Conservation (phyloP, 2,888 invertebrate genomes). For the Camptogramma bilineatum region DNA sequence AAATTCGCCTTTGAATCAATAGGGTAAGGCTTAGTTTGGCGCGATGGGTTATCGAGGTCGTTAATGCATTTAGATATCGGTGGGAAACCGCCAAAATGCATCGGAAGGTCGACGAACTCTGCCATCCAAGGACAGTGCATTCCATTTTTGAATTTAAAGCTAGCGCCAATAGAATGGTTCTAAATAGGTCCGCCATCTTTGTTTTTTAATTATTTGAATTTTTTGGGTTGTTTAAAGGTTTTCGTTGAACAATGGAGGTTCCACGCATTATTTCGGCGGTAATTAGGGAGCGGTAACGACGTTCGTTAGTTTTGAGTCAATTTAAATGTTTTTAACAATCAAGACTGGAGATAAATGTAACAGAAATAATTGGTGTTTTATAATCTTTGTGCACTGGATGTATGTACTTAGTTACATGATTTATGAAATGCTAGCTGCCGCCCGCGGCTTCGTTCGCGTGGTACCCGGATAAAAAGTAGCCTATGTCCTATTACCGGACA, state of each 20-base stretch:
- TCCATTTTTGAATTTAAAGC: slow-evolving; percentile 83
- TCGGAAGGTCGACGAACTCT: slow-evolving; percentile 82
- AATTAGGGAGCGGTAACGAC: slow-evolving; percentile 81
- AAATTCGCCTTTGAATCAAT: slow-evolving; percentile 56
- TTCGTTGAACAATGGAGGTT: slow-evolving; percentile 73
- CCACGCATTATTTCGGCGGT: slow-evolving; percentile 74
- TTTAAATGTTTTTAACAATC: slow-evolving; percentile 39
- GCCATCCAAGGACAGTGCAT: slow-evolving; percentile 84
- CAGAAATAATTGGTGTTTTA: slow-evolving; percentile 40
- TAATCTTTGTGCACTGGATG: not conserved
- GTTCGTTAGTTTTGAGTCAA: slow-evolving; percentile 53
- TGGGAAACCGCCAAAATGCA: slow-evolving; percentile 82
- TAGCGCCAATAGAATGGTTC: slow-evolving; percentile 84
- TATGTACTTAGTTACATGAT: not conserved
- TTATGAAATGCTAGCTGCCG: not conserved
- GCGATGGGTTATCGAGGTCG: slow-evolving; percentile 45
- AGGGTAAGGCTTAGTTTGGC: slow-evolving; percentile 56
- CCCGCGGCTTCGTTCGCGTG: no score
- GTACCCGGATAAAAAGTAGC: no score
- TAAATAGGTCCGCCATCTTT: slow-evolving; percentile 84
- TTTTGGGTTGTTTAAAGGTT: slow-evolving; percentile 64
- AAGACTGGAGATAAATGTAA: slow-evolving; percentile 34
- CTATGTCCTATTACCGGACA: no score
- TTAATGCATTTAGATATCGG: slow-evolving; percentile 64
- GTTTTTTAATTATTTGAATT: slow-evolving; percentile 72